phyloP scores from a whole-genome alignment of 1,140 invertebrate species.

The Drosophila sucinea region DNA sequence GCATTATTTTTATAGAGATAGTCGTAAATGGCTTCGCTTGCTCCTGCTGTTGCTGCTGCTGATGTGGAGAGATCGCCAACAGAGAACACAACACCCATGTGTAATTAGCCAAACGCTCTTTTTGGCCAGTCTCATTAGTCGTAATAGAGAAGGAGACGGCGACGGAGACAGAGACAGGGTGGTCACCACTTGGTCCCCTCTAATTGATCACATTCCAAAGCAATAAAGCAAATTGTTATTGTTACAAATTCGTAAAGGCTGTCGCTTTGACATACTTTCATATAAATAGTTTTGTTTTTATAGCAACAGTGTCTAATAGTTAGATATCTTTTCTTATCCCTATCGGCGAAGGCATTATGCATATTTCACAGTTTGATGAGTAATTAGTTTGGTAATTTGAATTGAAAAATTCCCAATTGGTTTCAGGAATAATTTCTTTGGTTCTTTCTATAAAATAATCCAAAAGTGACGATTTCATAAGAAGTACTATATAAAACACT shows the following conservation, averaged over 20 bases:
- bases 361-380: too few species aligned
- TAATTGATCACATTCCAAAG: slow-evolving; percentile 47
- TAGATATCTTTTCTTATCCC: too few species aligned
- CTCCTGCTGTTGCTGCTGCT: too few species aligned
- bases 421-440: too few species aligned
- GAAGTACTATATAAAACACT: too few species aligned
- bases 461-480: too few species aligned
- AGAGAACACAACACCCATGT: slow-evolving; percentile 47
- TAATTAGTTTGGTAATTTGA: too few species aligned
- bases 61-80: slow-evolving; percentile 26
- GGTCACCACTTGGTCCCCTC: slow-evolving; percentile 22
- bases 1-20: slow-evolving; percentile 78
- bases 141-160: slow-evolving; percentile 7
- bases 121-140: slow-evolving; percentile 59
- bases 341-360: too few species aligned
- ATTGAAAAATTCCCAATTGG: too few species aligned
- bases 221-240: slow-evolving; percentile 47
- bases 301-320: too few species aligned
- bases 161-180: slow-evolving; percentile 31
- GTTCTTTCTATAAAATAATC: too few species aligned
- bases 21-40: slow-evolving; percentile 58
- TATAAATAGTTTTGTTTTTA: neutral
- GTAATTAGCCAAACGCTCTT: slow-evolving; percentile 67
- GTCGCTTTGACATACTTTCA: slow-evolving; percentile 9
- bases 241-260: slow-evolving; percentile 30